Percentiles rank a stretch among this genome's conserved stretches.
Conservation (phyloP, 2,797 vertebrate species). For the Etheostoma nigrum region DNA sequence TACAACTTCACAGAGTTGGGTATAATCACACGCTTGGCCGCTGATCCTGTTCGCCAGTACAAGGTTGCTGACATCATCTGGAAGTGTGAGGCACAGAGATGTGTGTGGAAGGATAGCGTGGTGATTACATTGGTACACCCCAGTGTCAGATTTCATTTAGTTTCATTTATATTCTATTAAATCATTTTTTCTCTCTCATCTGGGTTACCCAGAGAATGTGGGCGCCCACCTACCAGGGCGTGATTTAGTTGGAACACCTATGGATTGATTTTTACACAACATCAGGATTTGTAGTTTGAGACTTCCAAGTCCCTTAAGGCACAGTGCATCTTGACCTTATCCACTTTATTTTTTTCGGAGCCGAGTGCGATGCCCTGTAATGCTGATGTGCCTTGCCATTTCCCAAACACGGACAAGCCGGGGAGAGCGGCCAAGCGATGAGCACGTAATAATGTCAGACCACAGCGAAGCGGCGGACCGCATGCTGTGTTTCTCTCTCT, state of each 20-base stretch:
- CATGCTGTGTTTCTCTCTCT: slow-evolving; percentile 33
- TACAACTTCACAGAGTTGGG: slow-evolving; percentile 60
- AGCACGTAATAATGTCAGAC: slow-evolving; percentile 73
- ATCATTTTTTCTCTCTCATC: slow-evolving; percentile 23
- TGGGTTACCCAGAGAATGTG: not conserved
- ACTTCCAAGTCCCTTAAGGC: slow-evolving; percentile 33
- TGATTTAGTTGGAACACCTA: slow-evolving; percentile 10
- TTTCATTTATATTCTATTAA: slow-evolving; percentile 69
- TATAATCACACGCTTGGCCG: slow-evolving; percentile 78
- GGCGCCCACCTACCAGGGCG: not conserved
- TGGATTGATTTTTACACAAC: slow-evolving; percentile 19
- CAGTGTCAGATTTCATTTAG: slow-evolving; percentile 68
- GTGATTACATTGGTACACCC: slow-evolving; percentile 69
- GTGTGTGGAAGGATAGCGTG: slow-evolving; percentile 26
- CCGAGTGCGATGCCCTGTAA: slow-evolving; percentile 70
- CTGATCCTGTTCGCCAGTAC: slow-evolving; percentile 65
- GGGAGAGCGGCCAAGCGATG: slow-evolving; percentile 48
- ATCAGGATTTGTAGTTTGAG: slow-evolving; percentile 20
- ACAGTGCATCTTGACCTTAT: slow-evolving; percentile 55
- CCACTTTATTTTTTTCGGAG: slow-evolving; percentile 32
- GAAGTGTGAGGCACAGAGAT: slow-evolving; percentile 16
- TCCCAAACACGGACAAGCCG: slow-evolving; percentile 41
- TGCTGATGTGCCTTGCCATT: slow-evolving; percentile 68
- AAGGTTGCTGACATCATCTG: slow-evolving; percentile 58
- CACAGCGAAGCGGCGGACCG: slow-evolving; percentile 45